Evolutionary conservation across 2,888 invertebrate genomes (phyloP).

Genomic region (Oligia strigilis): DNA sequence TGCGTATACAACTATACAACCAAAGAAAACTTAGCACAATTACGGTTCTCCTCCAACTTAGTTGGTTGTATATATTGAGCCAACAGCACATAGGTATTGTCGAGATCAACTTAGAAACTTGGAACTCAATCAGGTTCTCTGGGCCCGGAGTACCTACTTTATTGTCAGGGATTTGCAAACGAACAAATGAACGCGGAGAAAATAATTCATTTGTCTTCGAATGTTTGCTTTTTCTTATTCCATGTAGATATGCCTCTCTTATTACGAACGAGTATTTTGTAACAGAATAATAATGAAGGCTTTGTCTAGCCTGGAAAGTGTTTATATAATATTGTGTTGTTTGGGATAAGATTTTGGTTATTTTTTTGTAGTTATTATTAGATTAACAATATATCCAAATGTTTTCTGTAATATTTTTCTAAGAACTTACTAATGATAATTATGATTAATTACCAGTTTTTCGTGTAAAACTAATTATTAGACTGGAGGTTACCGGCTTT

Average conservation of each 20-base stretch:
- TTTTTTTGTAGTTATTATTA: neutral
- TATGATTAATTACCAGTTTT: neutral
- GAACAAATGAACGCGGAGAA: slow-evolving; percentile 53
- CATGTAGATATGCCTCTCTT: slow-evolving; percentile 4
- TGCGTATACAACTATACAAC: slow-evolving; percentile 21
- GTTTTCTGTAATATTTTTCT: neutral
- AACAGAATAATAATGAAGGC: slow-evolving; percentile 17
- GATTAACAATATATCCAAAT: neutral
- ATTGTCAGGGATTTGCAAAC: slow-evolving; percentile 63
- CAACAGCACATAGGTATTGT: slow-evolving; percentile 70
- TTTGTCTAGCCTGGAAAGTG: slow-evolving; percentile 21
- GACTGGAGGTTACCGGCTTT: neutral
- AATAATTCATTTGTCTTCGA: slow-evolving; percentile 57
- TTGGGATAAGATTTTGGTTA: slow-evolving; percentile 1
- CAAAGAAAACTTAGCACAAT: slow-evolving; percentile 63
- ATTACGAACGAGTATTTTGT: slow-evolving; percentile 31
- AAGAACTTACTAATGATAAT: neutral
- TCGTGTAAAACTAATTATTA: neutral
- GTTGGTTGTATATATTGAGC: slow-evolving; percentile 62
- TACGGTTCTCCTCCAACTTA: slow-evolving; percentile 53
- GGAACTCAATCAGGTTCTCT: slow-evolving; percentile 62
- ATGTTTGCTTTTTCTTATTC: slow-evolving; percentile 44
- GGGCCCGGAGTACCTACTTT: slow-evolving; percentile 52
- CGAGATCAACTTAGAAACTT: slow-evolving; percentile 69
- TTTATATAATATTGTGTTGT: slow-evolving; percentile 8